Evolutionary conservation across 1,140 invertebrate genomes (phyloP), one percentile per base, ranked within the genome.

Genomic region (Dreissena rostriformis): DNA sequence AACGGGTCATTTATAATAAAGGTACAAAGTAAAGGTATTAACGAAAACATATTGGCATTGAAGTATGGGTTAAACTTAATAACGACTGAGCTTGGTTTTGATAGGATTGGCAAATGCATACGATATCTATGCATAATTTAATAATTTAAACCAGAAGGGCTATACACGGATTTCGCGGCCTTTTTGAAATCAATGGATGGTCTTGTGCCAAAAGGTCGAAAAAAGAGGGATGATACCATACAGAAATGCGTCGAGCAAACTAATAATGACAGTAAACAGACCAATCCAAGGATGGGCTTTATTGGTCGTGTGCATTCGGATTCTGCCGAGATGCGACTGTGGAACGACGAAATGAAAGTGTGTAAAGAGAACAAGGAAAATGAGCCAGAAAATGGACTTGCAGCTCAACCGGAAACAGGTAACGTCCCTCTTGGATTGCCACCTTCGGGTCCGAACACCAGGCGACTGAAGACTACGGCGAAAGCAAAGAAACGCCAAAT

Each of bases 71-170:
- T 5, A 91, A 96, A 63, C 96, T 96, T 89, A 94, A 96, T n/a
- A n/a, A n/a, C n/a, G 87, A 96, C 96, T 10, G 95, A 96, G 90
- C 96, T 96, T 0, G 95, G 96, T 76, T 96, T 96, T 92, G 95
- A 96, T 72, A 96, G 96, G 94, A 96, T 96, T 85, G n/a, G n/a
- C n/a, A n/a, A n/a, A n/a, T n/a, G n/a, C n/a, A n/a, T n/a, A n/a
- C n/a, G n/a, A n/a, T n/a, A n/a, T n/a, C n/a, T n/a, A n/a, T n/a
- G n/a, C n/a, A n/a, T n/a, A n/a, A n/a, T n/a, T n/a, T n/a, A n/a
- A n/a, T n/a, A n/a, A n/a, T n/a, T n/a, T n/a, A 86, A 82, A n/a
- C 84, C 24, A 7, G 85, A 87, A 29, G 88, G 87, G 14, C 77
- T 91, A n/a, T 89, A 88, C 77, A 86, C 87, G 12, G 88, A 91